These are phyloP conservation scores for Zoanthus solanderi DNA, from an alignment of 92 coral and sea anemone genomes.

Conservation along the genomic window DNA sequence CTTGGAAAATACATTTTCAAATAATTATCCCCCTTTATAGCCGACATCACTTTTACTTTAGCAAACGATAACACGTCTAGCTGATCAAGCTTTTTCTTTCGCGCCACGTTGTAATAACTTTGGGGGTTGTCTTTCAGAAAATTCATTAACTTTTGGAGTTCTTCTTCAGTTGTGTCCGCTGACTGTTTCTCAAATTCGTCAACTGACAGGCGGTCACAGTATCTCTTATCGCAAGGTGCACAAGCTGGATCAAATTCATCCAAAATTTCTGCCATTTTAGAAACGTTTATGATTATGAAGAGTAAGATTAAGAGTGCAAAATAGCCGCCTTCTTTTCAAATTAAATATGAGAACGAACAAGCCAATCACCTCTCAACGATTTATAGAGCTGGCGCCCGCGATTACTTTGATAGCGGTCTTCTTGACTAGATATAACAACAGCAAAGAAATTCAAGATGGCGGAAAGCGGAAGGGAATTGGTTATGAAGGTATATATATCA, in stretches of 20 bases:
- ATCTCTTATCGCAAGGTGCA: conserved; percentile 49
- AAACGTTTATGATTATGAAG: not conserved
- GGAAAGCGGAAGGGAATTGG: conserved; percentile 44
- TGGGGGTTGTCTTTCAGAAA: conserved; percentile 60
- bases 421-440: not conserved
- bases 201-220: conserved; percentile 52
- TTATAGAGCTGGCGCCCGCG: conserved; percentile 7
- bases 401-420: conserved; percentile 7
- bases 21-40: conserved; percentile 64
- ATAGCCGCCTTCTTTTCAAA: conserved; percentile 47
- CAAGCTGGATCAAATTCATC: conserved; percentile 61
- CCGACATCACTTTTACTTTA: conserved; percentile 65
- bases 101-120: conserved; percentile 36
- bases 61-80: conserved; percentile 53
- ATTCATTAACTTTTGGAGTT: conserved; percentile 62
- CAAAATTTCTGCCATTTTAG: conserved; percentile 55
- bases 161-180: conserved; percentile 62
- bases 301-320: not conserved
- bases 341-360: not conserved
- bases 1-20: conserved; percentile 53
- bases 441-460: conserved; percentile 11
- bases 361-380: conserved; percentile 20
- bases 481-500: conserved; percentile 21
- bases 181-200: conserved; percentile 65
- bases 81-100: conserved; percentile 64